A percentile compares a stretch with the other conserved stretches of the same genome.
Conservation (phyloP, 2,888 invertebrate genomes). For the Microctonus brassicae region DNA sequence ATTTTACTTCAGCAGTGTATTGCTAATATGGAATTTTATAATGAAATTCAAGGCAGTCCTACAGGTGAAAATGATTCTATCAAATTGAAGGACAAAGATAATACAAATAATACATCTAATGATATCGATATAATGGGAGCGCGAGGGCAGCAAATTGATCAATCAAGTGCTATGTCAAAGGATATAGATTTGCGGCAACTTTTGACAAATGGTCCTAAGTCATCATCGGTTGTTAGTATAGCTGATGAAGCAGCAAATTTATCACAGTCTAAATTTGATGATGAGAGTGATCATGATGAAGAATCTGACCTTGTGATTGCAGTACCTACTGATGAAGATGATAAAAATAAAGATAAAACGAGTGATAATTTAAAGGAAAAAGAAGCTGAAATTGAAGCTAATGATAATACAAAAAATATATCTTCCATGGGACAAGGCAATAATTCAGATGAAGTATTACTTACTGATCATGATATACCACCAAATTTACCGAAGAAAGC, state of each 20-base stretch:
- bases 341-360: slow-evolving; percentile 60
- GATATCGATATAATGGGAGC: slow-evolving; percentile 49
- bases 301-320: slow-evolving; percentile 64
- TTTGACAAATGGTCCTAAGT: slow-evolving; percentile 52
- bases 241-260: slow-evolving; percentile 61
- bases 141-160: slow-evolving; percentile 49
- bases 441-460: slow-evolving; percentile 24
- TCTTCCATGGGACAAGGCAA: slow-evolving; percentile 10
- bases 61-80: slow-evolving; percentile 35
- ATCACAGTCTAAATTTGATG: slow-evolving; percentile 61
- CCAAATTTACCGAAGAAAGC: slow-evolving; percentile 76
- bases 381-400: slow-evolving; percentile 1
- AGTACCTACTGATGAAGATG: slow-evolving; percentile 64
- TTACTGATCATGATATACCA: slow-evolving; percentile 65
- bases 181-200: slow-evolving; percentile 70
- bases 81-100: slow-evolving; percentile 52
- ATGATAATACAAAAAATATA: not conserved
- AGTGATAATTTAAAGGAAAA: slow-evolving; percentile 52
- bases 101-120: slow-evolving; percentile 55
- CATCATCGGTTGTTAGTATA: slow-evolving; percentile 57
- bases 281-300: slow-evolving; percentile 67
- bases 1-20: slow-evolving; percentile 50
- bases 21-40: slow-evolving; percentile 56
- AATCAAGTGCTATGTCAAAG: slow-evolving; percentile 51
- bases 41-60: slow-evolving; percentile 47